Base-by-base conservation (phyloP, 2,888 invertebrate genomes). In the Endomychus coccineus region DNA sequence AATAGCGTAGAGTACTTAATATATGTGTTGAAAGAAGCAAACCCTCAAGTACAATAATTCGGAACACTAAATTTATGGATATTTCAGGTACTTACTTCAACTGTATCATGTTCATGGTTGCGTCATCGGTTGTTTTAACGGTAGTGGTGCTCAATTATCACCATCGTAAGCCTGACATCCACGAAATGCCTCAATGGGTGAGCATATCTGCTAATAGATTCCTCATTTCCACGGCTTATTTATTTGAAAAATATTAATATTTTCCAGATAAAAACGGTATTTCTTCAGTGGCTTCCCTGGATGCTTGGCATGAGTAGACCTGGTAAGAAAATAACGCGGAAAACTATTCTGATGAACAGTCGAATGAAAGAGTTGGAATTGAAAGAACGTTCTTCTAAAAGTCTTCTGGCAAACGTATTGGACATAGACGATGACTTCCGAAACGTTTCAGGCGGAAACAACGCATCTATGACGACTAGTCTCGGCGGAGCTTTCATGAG, bases 71-170 rank as follows among this genome's bases (percentile, higher is more conserved):
- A 19, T 31, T 27, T 10, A 24, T 33, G 52, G 54, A 50, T 53
- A 48, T 59, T 59, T 42, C 58, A 55, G 95, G 95, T 66, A 91
- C 95, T 56, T 96, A 96, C 76, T 96, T 96, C 82, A 95, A 95
- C 75, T 94, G 94, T 77, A 95, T 95, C 72, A 96, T 96, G 96
- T 90, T 96, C 73, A 95, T 96, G 94, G 95, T 95, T 71, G 94
- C 95, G 42, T 90, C 94, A 46, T 95, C 95, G 48, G 95, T 96
- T 68, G 91, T 95, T 56, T 78, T 94, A 59, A 96, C 96, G 35
- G 94, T 96, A 52, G 84, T 95, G 55, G 94, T 96, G 54, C 79
- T 96, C 51, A 96, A 96, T 73, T 95, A 91, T 70, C 96, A 96
- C 70, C 95, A 96, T 70, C 80, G 95, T 58, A 90, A 90, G 52